Percentiles rank a stretch among this genome's conserved stretches.
Conservation (phyloP, 2,113 vertebrate genomes). For the Toxostoma redivivum region DNA sequence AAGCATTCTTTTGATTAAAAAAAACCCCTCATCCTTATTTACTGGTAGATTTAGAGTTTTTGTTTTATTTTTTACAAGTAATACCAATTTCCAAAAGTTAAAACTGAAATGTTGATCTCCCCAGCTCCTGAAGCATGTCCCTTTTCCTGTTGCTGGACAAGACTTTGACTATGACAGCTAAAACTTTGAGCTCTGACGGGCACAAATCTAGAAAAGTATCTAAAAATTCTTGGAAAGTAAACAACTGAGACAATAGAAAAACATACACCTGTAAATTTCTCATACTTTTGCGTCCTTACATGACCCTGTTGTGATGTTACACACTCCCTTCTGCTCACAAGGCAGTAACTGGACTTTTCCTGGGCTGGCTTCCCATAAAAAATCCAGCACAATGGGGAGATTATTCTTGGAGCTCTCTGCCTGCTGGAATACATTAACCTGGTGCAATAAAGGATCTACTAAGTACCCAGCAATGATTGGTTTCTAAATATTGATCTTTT, state of each 20-base stretch:
- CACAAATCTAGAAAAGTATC: background rate
- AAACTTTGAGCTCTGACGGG: background rate
- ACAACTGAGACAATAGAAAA: background rate
- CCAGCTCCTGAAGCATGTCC: background rate
- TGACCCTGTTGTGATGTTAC: background rate
- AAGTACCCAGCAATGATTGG: background rate
- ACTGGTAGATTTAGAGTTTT: background rate
- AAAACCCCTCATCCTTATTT: accelerated
- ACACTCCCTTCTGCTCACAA: background rate
- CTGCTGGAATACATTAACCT: background rate
- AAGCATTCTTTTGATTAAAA: background rate
- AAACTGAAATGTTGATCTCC: background rate
- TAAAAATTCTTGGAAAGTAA: background rate
- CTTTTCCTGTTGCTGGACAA: background rate
- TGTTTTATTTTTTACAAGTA: background rate
- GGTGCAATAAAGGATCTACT: background rate
- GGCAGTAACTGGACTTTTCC: background rate
- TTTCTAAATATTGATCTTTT: background rate
- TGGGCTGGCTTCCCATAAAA: background rate
- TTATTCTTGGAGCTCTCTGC: background rate
- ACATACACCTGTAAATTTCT: background rate
- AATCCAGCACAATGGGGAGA: background rate
- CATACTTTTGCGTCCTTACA: background rate
- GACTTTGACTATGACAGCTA: background rate
- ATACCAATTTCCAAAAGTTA: background rate